These are phyloP conservation scores for Cerastoderma edule DNA, from an alignment of 2,888 invertebrate species.

Conservation along the genomic window DNA sequence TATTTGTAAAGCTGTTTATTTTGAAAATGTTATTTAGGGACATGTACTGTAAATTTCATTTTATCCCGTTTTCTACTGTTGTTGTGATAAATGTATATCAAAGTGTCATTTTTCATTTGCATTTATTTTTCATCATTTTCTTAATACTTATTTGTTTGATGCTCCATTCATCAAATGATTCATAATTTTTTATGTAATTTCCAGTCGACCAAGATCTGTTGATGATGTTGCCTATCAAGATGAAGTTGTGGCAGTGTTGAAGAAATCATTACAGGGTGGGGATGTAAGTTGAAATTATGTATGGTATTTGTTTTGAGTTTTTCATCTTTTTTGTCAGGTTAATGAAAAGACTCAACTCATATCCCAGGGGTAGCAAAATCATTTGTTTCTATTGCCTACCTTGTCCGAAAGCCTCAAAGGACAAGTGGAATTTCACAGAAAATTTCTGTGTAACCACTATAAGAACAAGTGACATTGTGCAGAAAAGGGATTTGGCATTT, in stretches of 20 bases:
- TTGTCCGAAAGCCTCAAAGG: background rate
- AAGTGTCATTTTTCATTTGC: background rate
- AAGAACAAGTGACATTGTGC: too few relatives aligned
- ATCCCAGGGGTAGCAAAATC: background rate
- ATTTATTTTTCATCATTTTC: background rate
- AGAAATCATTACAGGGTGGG: slow-evolving; percentile 94
- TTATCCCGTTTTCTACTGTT: background rate
- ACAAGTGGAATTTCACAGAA: background rate
- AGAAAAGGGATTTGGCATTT: too few relatives aligned
- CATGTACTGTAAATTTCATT: too few relatives aligned
- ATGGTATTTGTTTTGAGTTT: too few relatives aligned
- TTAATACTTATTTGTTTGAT: background rate
- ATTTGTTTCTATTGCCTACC: background rate
- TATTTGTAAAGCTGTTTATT: too few relatives aligned
- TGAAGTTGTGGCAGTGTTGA: slow-evolving; percentile 96
- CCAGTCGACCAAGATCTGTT: slow-evolving; percentile 93
- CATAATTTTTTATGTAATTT: slow-evolving; percentile 37
- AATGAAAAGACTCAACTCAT: background rate
- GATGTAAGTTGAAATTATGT: slow-evolving; percentile 88
- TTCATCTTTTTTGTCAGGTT: background rate
- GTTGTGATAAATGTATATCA: background rate
- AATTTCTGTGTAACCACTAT: background rate
- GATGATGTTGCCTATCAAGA: slow-evolving; percentile 98
- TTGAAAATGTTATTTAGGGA: too few relatives aligned
- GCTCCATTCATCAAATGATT: too few relatives aligned